phyloP scores from a whole-genome alignment of 2,113 vertebrate genomes.

The Trematocara unimaculatum region DNA sequence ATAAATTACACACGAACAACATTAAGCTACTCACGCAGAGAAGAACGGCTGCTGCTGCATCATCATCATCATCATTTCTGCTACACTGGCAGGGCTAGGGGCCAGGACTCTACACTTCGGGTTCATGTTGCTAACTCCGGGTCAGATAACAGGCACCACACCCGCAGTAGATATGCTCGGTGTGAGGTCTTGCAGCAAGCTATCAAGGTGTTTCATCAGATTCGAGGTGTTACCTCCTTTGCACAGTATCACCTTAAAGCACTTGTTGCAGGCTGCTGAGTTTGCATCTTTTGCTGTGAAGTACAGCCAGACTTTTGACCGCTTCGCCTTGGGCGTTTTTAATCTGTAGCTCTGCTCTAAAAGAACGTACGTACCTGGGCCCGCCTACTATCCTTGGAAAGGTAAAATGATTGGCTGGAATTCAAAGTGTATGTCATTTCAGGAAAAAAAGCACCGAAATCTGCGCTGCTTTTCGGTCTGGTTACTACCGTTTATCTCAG shows the following conservation, averaged over 20 bases:
- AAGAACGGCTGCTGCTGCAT: no score
- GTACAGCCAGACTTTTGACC: neutral
- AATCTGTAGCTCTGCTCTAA: neutral
- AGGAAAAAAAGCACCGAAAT: rapidly evolving
- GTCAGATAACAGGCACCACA: rapidly evolving
- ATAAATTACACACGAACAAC: no score
- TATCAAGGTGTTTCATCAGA: rapidly evolving
- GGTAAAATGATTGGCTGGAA: rapidly evolving
- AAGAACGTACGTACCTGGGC: rapidly evolving
- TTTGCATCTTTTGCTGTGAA: neutral
- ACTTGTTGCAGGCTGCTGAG: neutral
- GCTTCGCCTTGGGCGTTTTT: rapidly evolving
- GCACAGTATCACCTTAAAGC: neutral
- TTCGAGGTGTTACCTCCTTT: rapidly evolving
- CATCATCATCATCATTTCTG: no score
- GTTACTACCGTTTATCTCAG: rapidly evolving
- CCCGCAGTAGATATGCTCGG: rapidly evolving
- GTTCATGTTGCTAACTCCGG: rapidly evolving
- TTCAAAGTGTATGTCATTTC: rapidly evolving
- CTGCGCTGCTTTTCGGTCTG: rapidly evolving
- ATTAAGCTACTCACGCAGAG: no score
- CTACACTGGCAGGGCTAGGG: no score
- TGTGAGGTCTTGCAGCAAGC: rapidly evolving
- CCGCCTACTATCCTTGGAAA: rapidly evolving
- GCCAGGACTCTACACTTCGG: rapidly evolving